Conservation (phyloP, 1,140 invertebrate genomes). For the Bradysia coprophila region DNA sequence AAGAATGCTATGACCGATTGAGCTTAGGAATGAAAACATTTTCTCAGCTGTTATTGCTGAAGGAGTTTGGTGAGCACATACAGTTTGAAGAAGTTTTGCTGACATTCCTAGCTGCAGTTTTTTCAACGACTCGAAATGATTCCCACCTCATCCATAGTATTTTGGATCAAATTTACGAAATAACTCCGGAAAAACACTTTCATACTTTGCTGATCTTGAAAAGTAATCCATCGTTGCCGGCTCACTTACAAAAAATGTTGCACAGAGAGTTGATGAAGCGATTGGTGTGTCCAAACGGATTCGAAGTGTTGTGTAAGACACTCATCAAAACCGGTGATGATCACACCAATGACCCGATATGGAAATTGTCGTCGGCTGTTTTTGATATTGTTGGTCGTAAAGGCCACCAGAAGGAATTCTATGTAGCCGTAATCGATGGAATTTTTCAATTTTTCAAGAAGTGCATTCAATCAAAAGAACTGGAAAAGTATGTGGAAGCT, state of each 20-base stretch:
- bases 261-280: conserved; percentile 12
- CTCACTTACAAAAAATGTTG: conserved; percentile 7
- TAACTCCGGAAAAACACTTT: not conserved
- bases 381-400: conserved; percentile 12
- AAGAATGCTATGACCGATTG: too few species aligned
- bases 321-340: conserved; percentile 6
- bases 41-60: too few species aligned
- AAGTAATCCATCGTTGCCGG: conserved; percentile 7
- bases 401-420: conserved; percentile 6
- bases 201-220: conserved; percentile 14
- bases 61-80: not conserved
- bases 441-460: conserved; percentile 10
- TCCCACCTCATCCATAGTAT: too few species aligned
- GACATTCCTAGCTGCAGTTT: not conserved
- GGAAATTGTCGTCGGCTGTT: conserved; percentile 10
- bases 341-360: conserved; percentile 3
- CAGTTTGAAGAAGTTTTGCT: not conserved
- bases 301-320: conserved; percentile 10
- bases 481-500: conserved; percentile 6
- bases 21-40: too few species aligned
- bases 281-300: conserved; percentile 10
- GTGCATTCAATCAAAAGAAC: conserved; percentile 4
- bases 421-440: conserved; percentile 11
- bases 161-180: too few species aligned
- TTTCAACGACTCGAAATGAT: not conserved